Evolutionary conservation across 2,797 vertebrate species (phyloP), one percentile per base, ranked within the genome.

Genomic region (Poecilia velifera): DNA sequence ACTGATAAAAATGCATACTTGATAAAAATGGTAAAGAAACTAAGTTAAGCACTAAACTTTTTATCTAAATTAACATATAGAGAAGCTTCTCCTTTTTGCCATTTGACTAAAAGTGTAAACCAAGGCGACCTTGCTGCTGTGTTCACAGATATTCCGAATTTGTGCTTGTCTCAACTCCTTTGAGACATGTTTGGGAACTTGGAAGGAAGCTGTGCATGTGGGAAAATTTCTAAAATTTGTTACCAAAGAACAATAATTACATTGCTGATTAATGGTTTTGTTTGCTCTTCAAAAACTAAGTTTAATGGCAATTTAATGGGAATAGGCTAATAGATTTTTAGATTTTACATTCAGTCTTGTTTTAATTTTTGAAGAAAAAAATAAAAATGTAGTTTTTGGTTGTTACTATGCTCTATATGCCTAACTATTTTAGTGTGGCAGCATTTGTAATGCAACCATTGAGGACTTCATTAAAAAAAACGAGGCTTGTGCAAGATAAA

Each of bases 401-500:
- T 76, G 6, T 25, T 34, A 45, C 14, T 45, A 8, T 75, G 41
- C 39, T 31, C 14, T 13, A 8, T 41, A 55, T 62, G 16, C 18
- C 6, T 12, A 22, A 39, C 22, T 71, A n/a, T 62, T 49, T 57
- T 6, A 41, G 49, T 31, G 31, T 78, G 62, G n/a, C 18, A 71
- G 53, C 14, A 16, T 22, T 34, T 74, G 51, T 51, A 59, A 46
- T 68, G 12, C 74, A 64, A 73, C 46, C 20, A 18, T 49, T 13
- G 43, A 22, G 68, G 57, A 34, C 53, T 53, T 25, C 10, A 66
- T 71, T 62, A 41, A 41, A 46, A 57, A 7, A 53, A 34, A 76
- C 2, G 10, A 55, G 34, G 28, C 41, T 71, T 55, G 9, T 71
- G 45, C 28, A 46, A 76, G 73, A 76, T 80, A 59, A 57, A 57